Evolutionary conservation across 2,888 invertebrate species (phyloP).

Genomic region (Sipunculus nudus): DNA sequence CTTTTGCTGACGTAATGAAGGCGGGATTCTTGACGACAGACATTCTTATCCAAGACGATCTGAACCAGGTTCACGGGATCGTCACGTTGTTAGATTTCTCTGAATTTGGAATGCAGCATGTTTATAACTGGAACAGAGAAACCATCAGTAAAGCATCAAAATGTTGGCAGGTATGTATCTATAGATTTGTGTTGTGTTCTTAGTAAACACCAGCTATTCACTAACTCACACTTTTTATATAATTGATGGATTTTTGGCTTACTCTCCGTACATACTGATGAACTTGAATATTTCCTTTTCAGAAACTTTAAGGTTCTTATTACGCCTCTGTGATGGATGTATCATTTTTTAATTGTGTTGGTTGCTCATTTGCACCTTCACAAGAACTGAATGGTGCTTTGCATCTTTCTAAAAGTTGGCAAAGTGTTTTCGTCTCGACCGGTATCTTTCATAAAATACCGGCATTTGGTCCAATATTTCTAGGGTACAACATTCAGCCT

Average conservation of each 20-base stretch:
- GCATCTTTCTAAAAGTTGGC: too few relatives aligned
- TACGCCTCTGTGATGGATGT: too few relatives aligned
- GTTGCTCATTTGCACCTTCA: too few relatives aligned
- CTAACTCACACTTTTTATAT: not conserved
- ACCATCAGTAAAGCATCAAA: conserved; percentile 13
- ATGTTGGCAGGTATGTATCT: conserved; percentile 19
- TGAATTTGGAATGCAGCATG: conserved; percentile 7
- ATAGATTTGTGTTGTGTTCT: not conserved
- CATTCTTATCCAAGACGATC: conserved; percentile 82
- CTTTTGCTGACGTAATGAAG: conserved; percentile 76
- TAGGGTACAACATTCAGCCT: too few relatives aligned
- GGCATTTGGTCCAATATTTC: too few relatives aligned
- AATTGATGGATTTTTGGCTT: not conserved
- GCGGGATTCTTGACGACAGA: conserved; percentile 82
- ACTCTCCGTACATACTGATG: too few relatives aligned
- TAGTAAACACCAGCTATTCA: not conserved
- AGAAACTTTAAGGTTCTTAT: too few relatives aligned
- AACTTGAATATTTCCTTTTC: too few relatives aligned
- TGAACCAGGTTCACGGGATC: conserved; percentile 80
- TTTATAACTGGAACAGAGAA: conserved; percentile 2
- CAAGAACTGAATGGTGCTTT: too few relatives aligned
- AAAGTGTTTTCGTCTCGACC: too few relatives aligned
- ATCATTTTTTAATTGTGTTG: too few relatives aligned
- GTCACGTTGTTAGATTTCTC: conserved; percentile 76
- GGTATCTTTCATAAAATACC: too few relatives aligned